Percentiles rank a stretch among this genome's conserved stretches.
phyloP scores from a whole-genome alignment of 2,888 invertebrate genomes.

The Acleris emargana region DNA sequence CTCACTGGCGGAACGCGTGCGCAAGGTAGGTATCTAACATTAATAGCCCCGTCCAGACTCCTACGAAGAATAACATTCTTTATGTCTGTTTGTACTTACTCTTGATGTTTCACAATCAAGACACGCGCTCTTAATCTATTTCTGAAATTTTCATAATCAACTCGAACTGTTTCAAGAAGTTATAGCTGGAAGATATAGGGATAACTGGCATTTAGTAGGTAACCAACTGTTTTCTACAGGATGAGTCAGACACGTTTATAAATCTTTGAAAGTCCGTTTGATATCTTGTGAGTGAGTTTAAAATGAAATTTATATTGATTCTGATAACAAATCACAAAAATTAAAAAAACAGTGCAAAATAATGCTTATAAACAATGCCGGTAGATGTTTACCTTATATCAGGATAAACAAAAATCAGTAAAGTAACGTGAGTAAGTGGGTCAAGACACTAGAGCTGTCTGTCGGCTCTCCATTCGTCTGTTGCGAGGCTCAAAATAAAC shows the following conservation, averaged over 20 bases:
- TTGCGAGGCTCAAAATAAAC: slow-evolving; percentile 71
- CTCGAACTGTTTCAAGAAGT: slow-evolving; percentile 13
- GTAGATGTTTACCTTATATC: slow-evolving; percentile 44
- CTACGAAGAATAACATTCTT: slow-evolving; percentile 29
- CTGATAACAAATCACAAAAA: no score
- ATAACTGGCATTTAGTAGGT: slow-evolving; percentile 6
- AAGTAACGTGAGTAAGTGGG: slow-evolving; percentile 56
- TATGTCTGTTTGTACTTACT: slow-evolving; percentile 25
- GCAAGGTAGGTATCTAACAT: slow-evolving; percentile 78
- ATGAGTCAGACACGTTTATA: slow-evolving; percentile 21
- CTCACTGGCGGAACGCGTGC: slow-evolving; percentile 87
- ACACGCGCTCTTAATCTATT: slow-evolving; percentile 19
- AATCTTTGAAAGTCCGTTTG: slow-evolving; percentile 16
- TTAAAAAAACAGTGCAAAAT: neutral
- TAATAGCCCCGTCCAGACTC: slow-evolving; percentile 26
- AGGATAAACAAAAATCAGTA: slow-evolving; percentile 35
- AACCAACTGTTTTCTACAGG: slow-evolving; percentile 7
- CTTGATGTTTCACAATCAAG: slow-evolving; percentile 29
- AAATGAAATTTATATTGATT: neutral
- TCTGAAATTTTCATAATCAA: slow-evolving; percentile 12
- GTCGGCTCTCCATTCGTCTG: slow-evolving; percentile 55
- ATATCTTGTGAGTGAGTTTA: neutral
- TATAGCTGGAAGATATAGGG: slow-evolving; percentile 3
- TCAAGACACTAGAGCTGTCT: slow-evolving; percentile 63
- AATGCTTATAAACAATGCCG: slow-evolving; percentile 14